Percentiles rank a stretch among this genome's conserved stretches.
Evolutionary conservation across 2,888 invertebrate genomes (phyloP).

Genomic region (Emmelina monodactyla): DNA sequence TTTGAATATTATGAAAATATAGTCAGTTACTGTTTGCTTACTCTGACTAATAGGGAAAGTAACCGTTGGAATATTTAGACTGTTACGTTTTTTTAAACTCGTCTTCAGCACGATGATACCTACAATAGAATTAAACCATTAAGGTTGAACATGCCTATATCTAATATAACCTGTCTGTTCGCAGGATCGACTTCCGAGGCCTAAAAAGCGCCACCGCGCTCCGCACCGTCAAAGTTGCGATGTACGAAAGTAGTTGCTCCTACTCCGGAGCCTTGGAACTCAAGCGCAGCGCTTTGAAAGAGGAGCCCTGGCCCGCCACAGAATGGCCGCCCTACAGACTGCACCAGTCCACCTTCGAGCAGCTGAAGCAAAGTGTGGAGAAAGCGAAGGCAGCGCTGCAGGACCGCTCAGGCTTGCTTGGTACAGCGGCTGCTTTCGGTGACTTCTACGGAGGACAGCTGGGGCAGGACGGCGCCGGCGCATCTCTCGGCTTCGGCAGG

Average conservation of each 20-base stretch:
- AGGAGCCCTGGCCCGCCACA: constrained; percentile 67
- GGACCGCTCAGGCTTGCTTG: constrained; percentile 73
- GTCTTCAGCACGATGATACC: too few relatives aligned
- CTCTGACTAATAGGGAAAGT: too few relatives aligned
- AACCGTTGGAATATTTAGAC: too few relatives aligned
- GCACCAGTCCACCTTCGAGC: constrained; percentile 88
- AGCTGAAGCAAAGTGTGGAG: constrained; percentile 88
- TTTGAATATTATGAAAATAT: too few relatives aligned
- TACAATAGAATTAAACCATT: too few relatives aligned
- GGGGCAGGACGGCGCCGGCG: constrained; percentile 39
- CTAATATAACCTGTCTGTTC: too few relatives aligned
- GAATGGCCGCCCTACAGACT: constrained; percentile 83
- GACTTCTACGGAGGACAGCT: constrained; percentile 68
- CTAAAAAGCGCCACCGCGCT: constrained; percentile 50
- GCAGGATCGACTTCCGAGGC: constrained; percentile 48
- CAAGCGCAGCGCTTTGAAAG: constrained; percentile 71
- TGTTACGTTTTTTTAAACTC: too few relatives aligned
- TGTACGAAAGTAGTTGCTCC: constrained; percentile 95
- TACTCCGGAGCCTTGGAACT: constrained; percentile 85
- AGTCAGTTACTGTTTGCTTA: too few relatives aligned
- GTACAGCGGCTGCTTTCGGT: constrained; percentile 77
- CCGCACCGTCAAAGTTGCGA: constrained; percentile 60
- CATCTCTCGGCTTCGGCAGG: constrained; percentile 44
- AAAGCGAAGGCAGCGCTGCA: constrained; percentile 89
- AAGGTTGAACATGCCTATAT: too few relatives aligned